Base-by-base conservation (phyloP, 2,888 invertebrate species). In the Melanchra persicariae region DNA sequence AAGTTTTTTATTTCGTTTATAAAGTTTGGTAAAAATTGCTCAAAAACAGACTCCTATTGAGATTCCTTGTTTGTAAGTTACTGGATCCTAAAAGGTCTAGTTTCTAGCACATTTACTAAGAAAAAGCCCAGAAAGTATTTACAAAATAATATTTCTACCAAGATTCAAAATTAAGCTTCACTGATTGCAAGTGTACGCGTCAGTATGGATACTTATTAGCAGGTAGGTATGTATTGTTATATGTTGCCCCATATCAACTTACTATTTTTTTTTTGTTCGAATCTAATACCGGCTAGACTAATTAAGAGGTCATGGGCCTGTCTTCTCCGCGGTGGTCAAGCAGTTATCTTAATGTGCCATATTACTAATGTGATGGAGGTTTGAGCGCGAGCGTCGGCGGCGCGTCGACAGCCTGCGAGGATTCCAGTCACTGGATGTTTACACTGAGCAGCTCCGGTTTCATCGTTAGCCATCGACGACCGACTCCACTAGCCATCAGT, bases 361-460 rank as follows among this genome's bases (percentile, higher is more conserved):
- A 82, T 79, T 76, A 81, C 69, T 76, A 70, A 75, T 72, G 76
- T 86, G 81, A 85, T 85, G 73, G 83, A 74, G 84, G 80, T 74
- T 74, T 63, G 73, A 68, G 84, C 84, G 82, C 84, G 79, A 79
- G 82, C 83, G 82, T 79, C 82, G 82, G 76, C 85, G 85, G 84
- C 64, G 80, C 72, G 79, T 74, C 86, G 81, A 72, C 85, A 85
- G 82, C 81, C 77, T 83, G 86, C 84, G 90, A 90, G 91, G 93
- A 95, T 94, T 93, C 93, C 93, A 92, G 88, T 89, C 92, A 89
- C 86, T 95, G 94, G 94, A 95, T 95, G 95, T 95, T 95, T 95
- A 95, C 91, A 95, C 85, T 90, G 74, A 54, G 76, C 71, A 81
- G 90, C 92, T 95, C 95, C 93, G 94, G 93, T 95, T 94, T 89